Base-by-base conservation (phyloP, 2,797 vertebrate species). In the Hafferia zeledoni region DNA sequence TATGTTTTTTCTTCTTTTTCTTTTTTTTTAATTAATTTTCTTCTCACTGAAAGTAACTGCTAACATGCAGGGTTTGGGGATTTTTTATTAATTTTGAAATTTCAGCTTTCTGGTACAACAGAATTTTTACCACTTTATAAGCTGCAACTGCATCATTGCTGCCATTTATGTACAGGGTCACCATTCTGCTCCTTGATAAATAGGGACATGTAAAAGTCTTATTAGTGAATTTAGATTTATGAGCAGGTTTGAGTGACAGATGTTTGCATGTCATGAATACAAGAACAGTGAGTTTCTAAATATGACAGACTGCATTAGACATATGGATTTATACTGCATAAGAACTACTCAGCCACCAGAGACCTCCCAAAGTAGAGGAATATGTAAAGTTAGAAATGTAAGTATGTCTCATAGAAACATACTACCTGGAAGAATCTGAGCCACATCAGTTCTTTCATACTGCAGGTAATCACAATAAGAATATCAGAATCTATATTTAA, bases 181-280 rank as follows among this genome's bases (percentile, higher is more conserved):
- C 37, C 28, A 52, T 67, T 83, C 35, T 87, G 12, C 17, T 83
- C 28, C 35, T 25, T 95, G 87, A 86, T 77, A 93, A 87, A 91
- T 9, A 91, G 59, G 47, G 72, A 46, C 35, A 64, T 39, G 47
- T 56, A 79, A 27, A 27, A 86, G 17, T 35, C 79, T 50, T 87
- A 70, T 86, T 91, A 92, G 50, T 49, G 55, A 86, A 47, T 79
- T 10, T 60, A 63, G 67, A 94, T 93, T 91, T 93, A 91, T 76
- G 79, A 56, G 70, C 4, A 3, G 20, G 52, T 59, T 87, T 83
- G 82, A 94, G 35, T 85, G 90, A 89, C 87, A 89, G 78, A 77
- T 43, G 89, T 31, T 83, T 81, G 72, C 57, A 80, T 75, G 79
- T 59, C 89, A 86, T 93, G 87, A 91, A 93, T 94, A 67, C 50